Base-by-base conservation (phyloP, 2,797 vertebrate genomes). In the Synanceia verrucosa region DNA sequence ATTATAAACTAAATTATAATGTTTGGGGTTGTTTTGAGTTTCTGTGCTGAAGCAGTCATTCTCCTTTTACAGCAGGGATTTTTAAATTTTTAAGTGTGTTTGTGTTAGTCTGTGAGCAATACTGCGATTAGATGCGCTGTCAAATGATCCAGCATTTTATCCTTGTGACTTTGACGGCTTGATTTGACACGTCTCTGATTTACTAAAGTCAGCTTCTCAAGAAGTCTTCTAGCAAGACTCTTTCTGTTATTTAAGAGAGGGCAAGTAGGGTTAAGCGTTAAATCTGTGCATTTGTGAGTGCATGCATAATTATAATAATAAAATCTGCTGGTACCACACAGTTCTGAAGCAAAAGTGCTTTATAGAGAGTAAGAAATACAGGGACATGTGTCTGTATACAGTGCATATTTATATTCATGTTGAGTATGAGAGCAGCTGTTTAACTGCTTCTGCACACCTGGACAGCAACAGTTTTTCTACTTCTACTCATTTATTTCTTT, bases 61-160 rank as follows among this genome's bases (percentile, higher is more conserved):
- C 19, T 36, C 28, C 51, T 3, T 39, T 5, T 5, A 4, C 44
- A 29, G 50, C 46, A 44, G 24, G 11, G 58, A 39, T 51, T 71
- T 28, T 44, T 26, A 44, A 5, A 31, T 31, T 31, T 31, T 2
- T 31, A 9, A 31, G 37, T 50, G 23, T 55, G 57, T 56, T 7
- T 46, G 53, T 55, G 59, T 23, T 47, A 65, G 55, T 48, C 64
- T 65, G 39, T 58, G 63, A 65, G 76, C 65, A 79, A 47, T 56
- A 14, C 62, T 48, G 52, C 21, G 31, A 78, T 76, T 74, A 70
- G 39, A 79, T 61, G 39, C 6, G 4, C 56, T 51, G 56, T 77
- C 57, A 78, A 72, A 79, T 81, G 84, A 75, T 76, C 75, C 65
- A 68, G n/a, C 47, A 58, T 73, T 83, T 82, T 63, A 74, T 84